A percentile compares a stretch with the other conserved stretches of the same genome.
Conservation (phyloP, 2,113 vertebrate species). For the Lathamus discolor region DNA sequence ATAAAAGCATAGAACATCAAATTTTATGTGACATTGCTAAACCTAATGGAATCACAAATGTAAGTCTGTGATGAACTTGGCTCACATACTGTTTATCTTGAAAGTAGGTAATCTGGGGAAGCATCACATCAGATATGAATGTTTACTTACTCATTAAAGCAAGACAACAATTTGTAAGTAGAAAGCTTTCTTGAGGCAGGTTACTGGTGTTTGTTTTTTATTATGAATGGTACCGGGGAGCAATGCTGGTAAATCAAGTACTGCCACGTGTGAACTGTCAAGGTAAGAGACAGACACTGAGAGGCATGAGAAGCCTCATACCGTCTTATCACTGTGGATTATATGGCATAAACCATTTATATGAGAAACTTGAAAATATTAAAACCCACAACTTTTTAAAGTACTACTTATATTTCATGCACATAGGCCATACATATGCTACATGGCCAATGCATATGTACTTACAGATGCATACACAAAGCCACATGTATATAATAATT, state of each 20-base stretch:
- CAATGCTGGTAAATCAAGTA: not conserved
- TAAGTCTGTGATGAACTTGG: not conserved
- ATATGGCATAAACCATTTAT: not conserved
- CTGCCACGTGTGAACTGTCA: accelerated
- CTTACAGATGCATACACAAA: not conserved
- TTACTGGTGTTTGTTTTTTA: not conserved
- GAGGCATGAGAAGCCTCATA: not conserved
- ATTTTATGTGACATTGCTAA: not conserved
- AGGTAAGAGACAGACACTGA: not conserved
- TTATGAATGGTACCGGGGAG: not conserved
- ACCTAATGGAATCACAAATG: not conserved
- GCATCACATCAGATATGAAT: not conserved
- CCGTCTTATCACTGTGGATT: not conserved
- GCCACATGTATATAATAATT: not conserved
- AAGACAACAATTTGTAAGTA: not conserved
- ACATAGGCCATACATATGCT: not conserved
- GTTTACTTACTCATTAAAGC: not conserved
- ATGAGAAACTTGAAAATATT: not conserved
- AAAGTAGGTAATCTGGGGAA: not conserved
- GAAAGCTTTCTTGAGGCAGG: not conserved
- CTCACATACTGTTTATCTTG: not conserved
- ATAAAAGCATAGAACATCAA: not conserved
- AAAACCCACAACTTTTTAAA: not conserved
- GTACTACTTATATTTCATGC: not conserved
- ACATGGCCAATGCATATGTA: accelerated